Percentiles rank a stretch among this genome's conserved stretches.
Conservation (phyloP, 2,797 vertebrate species). For the Ispidina lecontei region DNA sequence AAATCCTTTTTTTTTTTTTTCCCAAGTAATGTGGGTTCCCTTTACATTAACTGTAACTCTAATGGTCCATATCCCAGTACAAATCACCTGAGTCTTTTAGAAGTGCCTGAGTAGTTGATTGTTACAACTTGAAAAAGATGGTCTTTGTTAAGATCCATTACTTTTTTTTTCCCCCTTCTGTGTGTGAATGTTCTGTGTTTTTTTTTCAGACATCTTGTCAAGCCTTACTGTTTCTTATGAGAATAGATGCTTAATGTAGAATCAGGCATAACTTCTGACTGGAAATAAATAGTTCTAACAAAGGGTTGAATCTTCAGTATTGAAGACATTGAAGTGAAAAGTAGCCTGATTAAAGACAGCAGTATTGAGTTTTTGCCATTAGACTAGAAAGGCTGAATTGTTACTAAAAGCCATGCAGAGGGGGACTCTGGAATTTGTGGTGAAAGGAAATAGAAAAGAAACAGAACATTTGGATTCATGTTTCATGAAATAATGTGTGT, state of each 20-base stretch:
- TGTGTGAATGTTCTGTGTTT: neutral
- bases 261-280: slow-evolving; percentile 7
- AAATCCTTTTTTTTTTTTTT: neutral
- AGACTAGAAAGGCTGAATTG: slow-evolving; percentile 82
- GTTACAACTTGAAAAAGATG: neutral
- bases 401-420: slow-evolving; percentile 76
- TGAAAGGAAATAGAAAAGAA: slow-evolving; percentile 91
- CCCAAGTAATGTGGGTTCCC: neutral
- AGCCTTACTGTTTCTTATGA: slow-evolving; percentile 11
- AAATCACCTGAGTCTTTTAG: neutral
- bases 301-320: slow-evolving; percentile 68
- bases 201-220: slow-evolving; percentile 15
- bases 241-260: slow-evolving; percentile 11
- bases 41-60: neutral
- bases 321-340: slow-evolving; percentile 73
- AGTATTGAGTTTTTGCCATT: slow-evolving; percentile 78
- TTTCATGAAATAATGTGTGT: slow-evolving; percentile 91
- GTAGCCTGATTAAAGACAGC: slow-evolving; percentile 81
- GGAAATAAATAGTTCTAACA: slow-evolving; percentile 40
- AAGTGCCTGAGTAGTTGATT: neutral
- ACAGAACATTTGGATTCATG: slow-evolving; percentile 86
- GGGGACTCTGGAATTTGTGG: slow-evolving; percentile 82
- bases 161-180: neutral
- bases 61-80: neutral
- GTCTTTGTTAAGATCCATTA: neutral